Evolutionary conservation across 2,888 invertebrate genomes (phyloP), one percentile per base, ranked within the genome.

Genomic region (Drosophila gaucha): DNA sequence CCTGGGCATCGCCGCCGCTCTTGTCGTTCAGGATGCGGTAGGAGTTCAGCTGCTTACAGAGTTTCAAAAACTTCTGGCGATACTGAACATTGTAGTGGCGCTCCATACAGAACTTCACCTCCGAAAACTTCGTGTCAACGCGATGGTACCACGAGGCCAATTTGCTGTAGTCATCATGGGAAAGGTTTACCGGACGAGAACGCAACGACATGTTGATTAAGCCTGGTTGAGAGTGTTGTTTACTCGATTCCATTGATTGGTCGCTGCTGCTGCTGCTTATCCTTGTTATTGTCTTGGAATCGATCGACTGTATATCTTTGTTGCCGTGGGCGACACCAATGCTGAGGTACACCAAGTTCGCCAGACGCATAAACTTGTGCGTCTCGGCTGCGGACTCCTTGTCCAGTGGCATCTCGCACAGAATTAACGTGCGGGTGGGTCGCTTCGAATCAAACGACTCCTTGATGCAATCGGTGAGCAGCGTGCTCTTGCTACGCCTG

Each of bases 391-490:
- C 22, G 5, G 59, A 39, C 1, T 73, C 76, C n/a, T 46, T 55
- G 5, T 59, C 55, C 39, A 68, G 16, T 0, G 79, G 75, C 52
- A 85, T 20, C 35, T 89, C 88, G 26, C 86, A 88, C 16, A 87
- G 36, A 3, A 89, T 65, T 36, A 86, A 26, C 0, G 86, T 78
- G 10, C 30, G 73, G n/a, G 59, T 64, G 4, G 62, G 26, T 2
- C 31, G 30, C 43, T 60, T 66, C 0, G 51, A 35, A 18, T 78
- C 74, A 18, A 87, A 85, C 6, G 75, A 85, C 47, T 89, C 89
- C 41, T 64, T 78, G 1, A 89, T 66, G 52, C 86, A 88, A 26
- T 89, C 88, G 12, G 72, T 85, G 0, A 89, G 47, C 20, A 88
- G 38, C 1, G 76, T 67, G 20, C 46, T 35, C n/a, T 68, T 55